Evolutionary conservation across 2,113 vertebrate species (phyloP).

Genomic region (Sylvietta virens): DNA sequence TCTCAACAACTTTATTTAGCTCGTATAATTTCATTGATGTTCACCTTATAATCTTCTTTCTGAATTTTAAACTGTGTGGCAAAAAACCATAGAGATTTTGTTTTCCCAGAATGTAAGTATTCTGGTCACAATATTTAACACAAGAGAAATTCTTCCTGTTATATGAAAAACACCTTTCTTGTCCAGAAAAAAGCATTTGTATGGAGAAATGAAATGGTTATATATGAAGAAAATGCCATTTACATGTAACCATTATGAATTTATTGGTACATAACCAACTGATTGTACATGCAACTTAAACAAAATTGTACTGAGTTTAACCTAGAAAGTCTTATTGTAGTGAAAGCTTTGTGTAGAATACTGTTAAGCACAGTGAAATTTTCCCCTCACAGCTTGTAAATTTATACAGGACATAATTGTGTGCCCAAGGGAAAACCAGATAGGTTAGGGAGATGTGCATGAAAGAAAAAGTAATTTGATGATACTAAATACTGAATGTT

Average conservation of each 20-base stretch:
- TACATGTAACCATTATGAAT: not conserved
- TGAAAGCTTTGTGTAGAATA: not conserved
- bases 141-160: not conserved
- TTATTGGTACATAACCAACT: not conserved
- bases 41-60: not conserved
- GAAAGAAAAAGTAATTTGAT: not conserved
- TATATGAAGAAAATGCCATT: not conserved
- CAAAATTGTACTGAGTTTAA: not conserved
- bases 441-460: not conserved
- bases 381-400: not conserved
- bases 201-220: not conserved
- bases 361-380: not conserved
- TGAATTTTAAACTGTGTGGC: not conserved
- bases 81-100: not conserved
- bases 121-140: not conserved
- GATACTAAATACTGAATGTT: not conserved
- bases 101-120: not conserved
- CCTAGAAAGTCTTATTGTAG: not conserved
- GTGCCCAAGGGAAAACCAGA: not conserved
- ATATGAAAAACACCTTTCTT: not conserved
- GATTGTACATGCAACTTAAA: not conserved
- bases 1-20: not conserved
- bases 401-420: not conserved
- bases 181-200: not conserved
- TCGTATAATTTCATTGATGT: not conserved